Conservation (phyloP, 2,888 invertebrate species). For the Sarcophaga carnaria region DNA sequence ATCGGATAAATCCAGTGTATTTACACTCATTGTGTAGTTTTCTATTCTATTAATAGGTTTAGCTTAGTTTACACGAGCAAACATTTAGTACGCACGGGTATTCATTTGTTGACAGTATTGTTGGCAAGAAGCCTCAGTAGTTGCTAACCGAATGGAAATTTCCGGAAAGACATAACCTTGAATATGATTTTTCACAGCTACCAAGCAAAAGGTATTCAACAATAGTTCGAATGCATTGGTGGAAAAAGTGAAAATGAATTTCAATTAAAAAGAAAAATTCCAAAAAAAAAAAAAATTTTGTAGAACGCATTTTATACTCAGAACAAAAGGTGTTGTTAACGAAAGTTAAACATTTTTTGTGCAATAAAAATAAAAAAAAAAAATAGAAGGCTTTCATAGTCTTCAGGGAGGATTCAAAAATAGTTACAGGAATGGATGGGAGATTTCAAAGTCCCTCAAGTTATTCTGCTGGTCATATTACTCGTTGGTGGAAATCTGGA, state of each 20-base stretch:
- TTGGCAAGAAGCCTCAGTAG: conserved; percentile 58
- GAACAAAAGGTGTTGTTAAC: not conserved
- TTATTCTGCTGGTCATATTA: no score
- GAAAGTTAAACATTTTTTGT: not conserved
- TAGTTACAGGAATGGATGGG: no score
- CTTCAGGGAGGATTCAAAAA: no score
- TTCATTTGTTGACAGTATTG: conserved; percentile 47
- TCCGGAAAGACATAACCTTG: conserved; percentile 60
- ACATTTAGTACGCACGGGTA: conserved; percentile 29
- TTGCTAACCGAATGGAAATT: conserved; percentile 54
- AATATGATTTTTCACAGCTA: conserved; percentile 52
- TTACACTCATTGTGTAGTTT: not conserved
- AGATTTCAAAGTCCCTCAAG: no score
- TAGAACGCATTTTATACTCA: not conserved
- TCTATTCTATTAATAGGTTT: conserved; percentile 54
- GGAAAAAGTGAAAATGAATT: conserved; percentile 1
- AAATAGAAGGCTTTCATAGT: no score
- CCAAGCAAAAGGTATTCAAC: conserved; percentile 24
- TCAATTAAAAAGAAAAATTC: not conserved
- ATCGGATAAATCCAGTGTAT: not conserved
- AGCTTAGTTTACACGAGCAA: conserved; percentile 49
- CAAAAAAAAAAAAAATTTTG: not conserved
- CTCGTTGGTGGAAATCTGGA: no score
- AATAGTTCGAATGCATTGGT: not conserved
- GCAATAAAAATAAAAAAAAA: not conserved